Conservation (phyloP, 2,797 vertebrate species). For the Neostethus bicornis region DNA sequence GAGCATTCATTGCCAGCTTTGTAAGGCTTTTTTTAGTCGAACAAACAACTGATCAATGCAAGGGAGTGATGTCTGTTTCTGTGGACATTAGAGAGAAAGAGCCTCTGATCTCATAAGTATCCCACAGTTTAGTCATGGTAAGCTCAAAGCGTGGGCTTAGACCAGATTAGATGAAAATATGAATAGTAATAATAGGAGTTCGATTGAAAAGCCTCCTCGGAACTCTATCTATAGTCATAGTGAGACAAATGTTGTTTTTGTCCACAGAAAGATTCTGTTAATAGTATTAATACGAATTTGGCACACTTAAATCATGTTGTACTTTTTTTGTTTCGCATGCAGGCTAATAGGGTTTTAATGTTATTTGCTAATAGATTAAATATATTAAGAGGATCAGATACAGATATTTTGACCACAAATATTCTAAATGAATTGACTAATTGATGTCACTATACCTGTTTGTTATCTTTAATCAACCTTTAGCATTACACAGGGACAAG, state of each 20-base stretch:
- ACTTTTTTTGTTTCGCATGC: not conserved
- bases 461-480: too few relatives aligned
- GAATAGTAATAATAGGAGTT: constrained; percentile 45
- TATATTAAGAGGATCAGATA: too few relatives aligned
- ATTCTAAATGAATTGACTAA: too few relatives aligned
- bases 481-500: too few relatives aligned
- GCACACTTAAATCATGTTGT: not conserved
- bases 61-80: not conserved
- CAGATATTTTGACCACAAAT: too few relatives aligned
- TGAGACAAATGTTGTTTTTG: not conserved
- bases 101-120: constrained; percentile 34
- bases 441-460: too few relatives aligned
- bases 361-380: too few relatives aligned
- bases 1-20: not conserved
- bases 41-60: not conserved
- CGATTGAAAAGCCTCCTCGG: constrained; percentile 11
- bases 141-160: constrained; percentile 46
- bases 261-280: not conserved
- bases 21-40: not conserved
- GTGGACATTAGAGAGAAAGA: constrained; percentile 20
- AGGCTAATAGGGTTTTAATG: too few relatives aligned
- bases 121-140: constrained; percentile 37
- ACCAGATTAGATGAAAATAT: constrained; percentile 49
- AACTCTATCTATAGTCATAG: constrained; percentile 11
- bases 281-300: not conserved